Evolutionary conservation across 2,113 vertebrate genomes (phyloP).

Genomic region (Micronycteris hirsuta): DNA sequence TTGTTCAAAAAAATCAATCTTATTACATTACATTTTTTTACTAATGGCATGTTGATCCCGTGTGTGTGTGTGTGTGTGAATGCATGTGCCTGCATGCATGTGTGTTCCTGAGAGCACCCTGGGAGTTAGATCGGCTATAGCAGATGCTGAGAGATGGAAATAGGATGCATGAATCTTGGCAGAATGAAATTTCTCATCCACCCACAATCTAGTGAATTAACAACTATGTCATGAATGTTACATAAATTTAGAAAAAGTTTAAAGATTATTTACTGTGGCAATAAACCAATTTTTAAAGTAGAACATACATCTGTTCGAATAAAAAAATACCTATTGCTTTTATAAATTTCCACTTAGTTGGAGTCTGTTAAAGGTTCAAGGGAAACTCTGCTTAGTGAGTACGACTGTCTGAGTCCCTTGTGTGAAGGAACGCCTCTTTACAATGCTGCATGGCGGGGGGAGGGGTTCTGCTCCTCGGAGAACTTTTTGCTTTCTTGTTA

Average conservation of each 20-base stretch:
- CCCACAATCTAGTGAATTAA: neutral
- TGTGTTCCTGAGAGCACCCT: neutral
- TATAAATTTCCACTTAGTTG: neutral
- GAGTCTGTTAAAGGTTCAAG: neutral
- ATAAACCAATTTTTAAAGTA: neutral
- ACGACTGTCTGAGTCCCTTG: neutral
- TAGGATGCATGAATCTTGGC: neutral
- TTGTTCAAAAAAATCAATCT: neutral
- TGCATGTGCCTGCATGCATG: neutral
- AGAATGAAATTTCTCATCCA: neutral
- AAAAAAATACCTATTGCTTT: neutral
- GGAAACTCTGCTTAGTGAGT: neutral
- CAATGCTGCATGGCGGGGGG: neutral
- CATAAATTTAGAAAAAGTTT: neutral
- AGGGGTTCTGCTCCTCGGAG: neutral
- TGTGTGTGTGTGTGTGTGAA: no score
- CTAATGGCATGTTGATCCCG: neutral
- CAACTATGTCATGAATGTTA: neutral
- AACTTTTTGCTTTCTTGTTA: neutral
- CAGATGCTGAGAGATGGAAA: neutral
- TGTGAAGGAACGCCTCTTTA: neutral
- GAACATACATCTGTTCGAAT: neutral
- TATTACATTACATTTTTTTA: neutral
- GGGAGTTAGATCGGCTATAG: neutral
- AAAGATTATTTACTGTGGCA: neutral